Percentiles rank a stretch among this genome's conserved stretches.
Evolutionary conservation across 2,888 invertebrate species (phyloP).

Genomic region (Dolomedes plantarius): DNA sequence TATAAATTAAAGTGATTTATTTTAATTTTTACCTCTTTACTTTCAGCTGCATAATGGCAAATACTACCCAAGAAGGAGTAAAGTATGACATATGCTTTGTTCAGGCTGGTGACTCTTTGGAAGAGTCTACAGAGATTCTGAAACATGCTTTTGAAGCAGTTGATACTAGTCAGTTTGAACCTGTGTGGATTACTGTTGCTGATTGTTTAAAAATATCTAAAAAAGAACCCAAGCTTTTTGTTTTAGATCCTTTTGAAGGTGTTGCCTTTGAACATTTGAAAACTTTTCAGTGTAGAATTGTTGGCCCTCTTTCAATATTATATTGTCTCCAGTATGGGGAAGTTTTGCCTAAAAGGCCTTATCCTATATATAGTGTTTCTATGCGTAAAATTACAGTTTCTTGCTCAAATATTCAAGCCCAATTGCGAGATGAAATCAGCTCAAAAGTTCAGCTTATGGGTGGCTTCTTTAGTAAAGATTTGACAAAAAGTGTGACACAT

Average conservation of each 20-base stretch:
- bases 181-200: slow-evolving; percentile 82
- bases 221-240: slow-evolving; percentile 84
- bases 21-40: background rate
- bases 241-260: slow-evolving; percentile 87
- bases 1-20: no score
- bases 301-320: slow-evolving; percentile 88
- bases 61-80: slow-evolving; percentile 13
- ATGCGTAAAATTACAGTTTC: slow-evolving; percentile 80
- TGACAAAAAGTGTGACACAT: slow-evolving; percentile 83
- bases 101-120: background rate
- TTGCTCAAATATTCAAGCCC: slow-evolving; percentile 75
- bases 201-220: slow-evolving; percentile 80
- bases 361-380: slow-evolving; percentile 87
- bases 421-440: slow-evolving; percentile 75
- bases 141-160: slow-evolving; percentile 74
- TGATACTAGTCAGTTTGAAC: slow-evolving; percentile 81
- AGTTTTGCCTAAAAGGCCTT: slow-evolving; percentile 85
- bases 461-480: slow-evolving; percentile 76
- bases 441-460: slow-evolving; percentile 77
- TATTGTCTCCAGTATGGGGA: slow-evolving; percentile 84
- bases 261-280: slow-evolving; percentile 81
- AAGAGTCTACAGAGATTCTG: slow-evolving; percentile 43
- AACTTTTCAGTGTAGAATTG: slow-evolving; percentile 82
- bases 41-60: slow-evolving; percentile 43
- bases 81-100: slow-evolving; percentile 66